These are phyloP conservation scores for Harlomillsia oculata DNA, from an alignment of 1,140 invertebrate species.

Conservation along the genomic window DNA sequence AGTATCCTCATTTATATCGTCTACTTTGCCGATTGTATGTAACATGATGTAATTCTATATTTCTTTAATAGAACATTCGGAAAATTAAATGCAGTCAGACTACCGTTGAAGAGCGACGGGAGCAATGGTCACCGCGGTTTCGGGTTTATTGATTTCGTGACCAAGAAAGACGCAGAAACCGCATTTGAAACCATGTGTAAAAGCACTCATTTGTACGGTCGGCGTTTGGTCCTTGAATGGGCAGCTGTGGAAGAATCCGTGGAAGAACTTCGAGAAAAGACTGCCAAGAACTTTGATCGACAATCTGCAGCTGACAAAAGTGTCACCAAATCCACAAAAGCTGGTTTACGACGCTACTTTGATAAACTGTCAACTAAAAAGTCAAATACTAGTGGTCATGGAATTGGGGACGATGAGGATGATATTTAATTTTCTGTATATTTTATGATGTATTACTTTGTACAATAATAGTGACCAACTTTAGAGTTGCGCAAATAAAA, in stretches of 20 bases:
- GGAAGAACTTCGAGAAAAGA: conserved; percentile 70
- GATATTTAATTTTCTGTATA: no score
- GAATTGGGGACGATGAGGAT: no score
- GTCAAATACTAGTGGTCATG: no score
- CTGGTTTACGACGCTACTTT: no score
- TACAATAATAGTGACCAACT: no score
- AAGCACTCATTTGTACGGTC: conserved; percentile 94
- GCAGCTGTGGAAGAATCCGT: conserved; percentile 69
- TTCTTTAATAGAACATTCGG: conserved; percentile 85
- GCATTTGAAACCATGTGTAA: conserved; percentile 86
- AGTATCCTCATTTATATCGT: no score
- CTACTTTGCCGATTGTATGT: conserved; percentile 4
- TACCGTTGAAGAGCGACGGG: conserved; percentile 80
- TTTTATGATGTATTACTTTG: no score
- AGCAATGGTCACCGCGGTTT: conserved; percentile 84
- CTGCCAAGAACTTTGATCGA: conserved; percentile 57
- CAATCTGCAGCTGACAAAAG: conserved; percentile 36
- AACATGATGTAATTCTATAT: background rate
- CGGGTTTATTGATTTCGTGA: conserved; percentile 84
- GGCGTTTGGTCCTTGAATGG: conserved; percentile 93
- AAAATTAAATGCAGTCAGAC: conserved; percentile 76
- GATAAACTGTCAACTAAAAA: no score
- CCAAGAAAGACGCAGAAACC: conserved; percentile 24
- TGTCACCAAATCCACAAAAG: background rate
- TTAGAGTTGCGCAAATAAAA: no score